Evolutionary conservation across 1,140 invertebrate genomes (phyloP), one percentile per base, ranked within the genome.

Genomic region (Notospermus geniculatus): DNA sequence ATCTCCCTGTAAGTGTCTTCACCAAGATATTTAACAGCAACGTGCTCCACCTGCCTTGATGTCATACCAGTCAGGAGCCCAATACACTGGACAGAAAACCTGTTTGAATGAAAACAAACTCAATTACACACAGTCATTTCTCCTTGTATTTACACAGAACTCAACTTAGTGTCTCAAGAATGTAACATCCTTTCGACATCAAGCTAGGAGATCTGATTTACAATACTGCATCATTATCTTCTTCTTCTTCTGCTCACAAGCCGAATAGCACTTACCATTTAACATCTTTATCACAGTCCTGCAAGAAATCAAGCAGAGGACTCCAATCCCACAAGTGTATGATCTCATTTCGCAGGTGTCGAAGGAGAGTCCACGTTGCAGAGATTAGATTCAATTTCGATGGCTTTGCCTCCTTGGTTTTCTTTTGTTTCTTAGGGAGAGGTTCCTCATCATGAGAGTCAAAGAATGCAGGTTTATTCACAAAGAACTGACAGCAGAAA

Each of bases 11-110:
- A 36, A 7, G 32, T 36, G 32, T 36, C 32, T 36, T 36, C 32
- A 36, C 32, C 32, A 36, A 36, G 32, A 36, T 36, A 36, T 36
- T n/a, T 50, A n/a, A 23, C 9, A n/a, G 46, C 46, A 50, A 50
- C n/a, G 4, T 7, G n/a, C n/a, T 50, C 5, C 4, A 50, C 9
- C 25, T 50, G 46, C 19, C 9, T 27, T 4, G n/a, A 19, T 19
- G 46, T 50, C 46, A 50, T 19, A 50, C 46, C 46, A 50, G 46
- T 50, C 4, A 50, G n/a, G 46, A 50, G n/a, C 4, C 46, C 46
- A 50, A 50, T 50, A 50, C 46, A 50, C 25, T 50, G 46, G 25
- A 50, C 25, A 27, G 19, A 5, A n/a, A 50, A 50, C 46, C 46
- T 50, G 25, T n/a, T n/a, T 13, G 39, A 13, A 43, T 13, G 39